These are phyloP conservation scores for Lottia gigantea DNA, from an alignment of 2,888 invertebrate species.

Conservation along the genomic window DNA sequence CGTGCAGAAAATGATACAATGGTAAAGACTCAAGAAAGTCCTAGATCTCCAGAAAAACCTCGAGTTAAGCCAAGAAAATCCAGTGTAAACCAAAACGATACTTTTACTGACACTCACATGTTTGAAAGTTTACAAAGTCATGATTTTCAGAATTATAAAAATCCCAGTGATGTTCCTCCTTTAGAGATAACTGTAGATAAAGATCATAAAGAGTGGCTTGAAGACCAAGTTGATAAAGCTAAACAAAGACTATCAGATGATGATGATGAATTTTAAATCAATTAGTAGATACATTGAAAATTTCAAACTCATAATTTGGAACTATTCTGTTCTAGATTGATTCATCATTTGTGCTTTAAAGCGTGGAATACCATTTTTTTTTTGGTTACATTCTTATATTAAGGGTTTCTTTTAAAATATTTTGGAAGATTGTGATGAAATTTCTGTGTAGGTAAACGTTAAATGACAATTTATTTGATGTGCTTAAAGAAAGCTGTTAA, in stretches of 20 bases:
- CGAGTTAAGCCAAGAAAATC: constrained; percentile 22
- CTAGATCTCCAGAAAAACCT: constrained; percentile 39
- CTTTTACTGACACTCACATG: constrained; percentile 45
- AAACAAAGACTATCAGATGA: constrained; percentile 20
- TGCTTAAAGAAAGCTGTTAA: too few species aligned
- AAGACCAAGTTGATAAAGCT: constrained; percentile 60
- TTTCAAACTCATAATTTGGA: too few species aligned
- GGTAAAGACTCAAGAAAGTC: constrained; percentile 16
- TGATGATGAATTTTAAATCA: too few species aligned
- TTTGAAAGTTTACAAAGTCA: constrained; percentile 62
- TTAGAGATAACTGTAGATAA: constrained; percentile 65
- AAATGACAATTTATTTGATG: too few species aligned
- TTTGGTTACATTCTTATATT: too few species aligned
- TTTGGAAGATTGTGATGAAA: too few species aligned
- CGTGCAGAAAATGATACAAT: constrained; percentile 22
- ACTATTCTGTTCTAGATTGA: too few species aligned
- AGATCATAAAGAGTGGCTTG: constrained; percentile 63
- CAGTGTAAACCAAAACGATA: constrained; percentile 30
- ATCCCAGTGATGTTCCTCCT: constrained; percentile 51
- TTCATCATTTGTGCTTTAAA: too few species aligned
- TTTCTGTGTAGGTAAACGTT: too few species aligned
- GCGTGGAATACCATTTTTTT: too few species aligned
- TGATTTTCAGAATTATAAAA: constrained; percentile 43
- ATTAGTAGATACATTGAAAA: too few species aligned
- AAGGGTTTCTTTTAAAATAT: too few species aligned